Conservation (phyloP, 2,113 vertebrate genomes). For the Oreochromis tanganicae region DNA sequence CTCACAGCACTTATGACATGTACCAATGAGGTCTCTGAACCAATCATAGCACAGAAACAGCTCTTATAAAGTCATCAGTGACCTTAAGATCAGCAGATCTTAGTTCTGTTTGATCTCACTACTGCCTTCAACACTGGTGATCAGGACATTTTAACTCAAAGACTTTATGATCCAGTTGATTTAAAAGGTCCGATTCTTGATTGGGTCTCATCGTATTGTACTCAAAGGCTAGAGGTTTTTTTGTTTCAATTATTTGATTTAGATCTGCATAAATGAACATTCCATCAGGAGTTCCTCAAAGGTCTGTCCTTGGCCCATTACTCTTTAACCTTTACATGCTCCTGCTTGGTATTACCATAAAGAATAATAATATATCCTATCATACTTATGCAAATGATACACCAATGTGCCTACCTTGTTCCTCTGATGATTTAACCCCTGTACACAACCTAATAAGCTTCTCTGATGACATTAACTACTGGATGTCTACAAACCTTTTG, state of each 20-base stretch:
- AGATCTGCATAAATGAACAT: not conserved
- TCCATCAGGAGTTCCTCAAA: not conserved
- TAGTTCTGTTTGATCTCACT: not conserved
- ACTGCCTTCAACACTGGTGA: not conserved
- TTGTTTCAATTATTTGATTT: not conserved
- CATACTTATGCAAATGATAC: not conserved
- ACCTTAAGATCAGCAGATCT: not conserved
- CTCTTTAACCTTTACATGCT: not conserved
- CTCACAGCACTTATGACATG: not conserved
- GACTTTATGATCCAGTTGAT: not conserved
- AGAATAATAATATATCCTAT: not conserved
- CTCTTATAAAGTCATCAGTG: not conserved
- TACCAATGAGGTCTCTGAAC: not conserved
- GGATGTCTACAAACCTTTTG: not conserved
- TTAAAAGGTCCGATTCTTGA: not conserved
- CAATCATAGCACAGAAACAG: not conserved
- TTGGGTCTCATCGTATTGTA: not conserved
- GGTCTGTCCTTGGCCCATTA: not conserved
- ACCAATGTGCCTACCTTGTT: not conserved
- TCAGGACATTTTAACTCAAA: not conserved
- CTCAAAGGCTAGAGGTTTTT: not conserved
- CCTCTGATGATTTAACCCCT: not conserved
- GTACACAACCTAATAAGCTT: not conserved
- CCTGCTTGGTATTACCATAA: not conserved
- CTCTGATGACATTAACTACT: not conserved